Base-by-base conservation (phyloP, 2,113 vertebrate species). In the Diadophis punctatus region DNA sequence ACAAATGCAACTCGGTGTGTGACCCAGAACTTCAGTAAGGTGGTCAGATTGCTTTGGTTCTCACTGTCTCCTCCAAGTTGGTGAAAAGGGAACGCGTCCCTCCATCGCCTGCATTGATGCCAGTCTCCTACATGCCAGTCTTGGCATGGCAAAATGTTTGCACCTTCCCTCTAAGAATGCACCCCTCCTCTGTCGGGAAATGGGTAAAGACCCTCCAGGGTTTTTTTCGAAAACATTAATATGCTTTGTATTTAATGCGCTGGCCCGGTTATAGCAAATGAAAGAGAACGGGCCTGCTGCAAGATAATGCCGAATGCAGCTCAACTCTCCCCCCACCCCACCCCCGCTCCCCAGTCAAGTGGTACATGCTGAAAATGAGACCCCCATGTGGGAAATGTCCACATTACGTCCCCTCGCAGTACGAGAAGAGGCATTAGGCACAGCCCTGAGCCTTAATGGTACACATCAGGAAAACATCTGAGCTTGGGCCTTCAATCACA, bases 401-500 rank as follows among this genome's bases (percentile, higher is more conserved):
- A 94, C 96, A 97, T 98, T 97, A 97, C 95, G 95, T 96, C 94
- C 97, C 97, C 97, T 96, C 94, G 96, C 97, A 98, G 97, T 96
- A 98, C 95, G 97, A 96, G 97, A 98, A 97, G 97, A 97, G 97
- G 97, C 97, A 98, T 98, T 98, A 98, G 97, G 98, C 97, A 97
- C 97, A 98, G 97, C 97, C 97, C 97, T 95, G 96, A 98, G 97
- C 97, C 97, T 98, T 98, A 98, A 98, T 98, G 98, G 98, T 97
- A 98, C 97, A 94, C 98, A 98, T 98, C 98, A 98, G 97, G 97
- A 98, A 98, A 98, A 98, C 98, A 98, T 98, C 98, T 98, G 98
- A 98, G 98, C 97, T 98, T 97, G 97, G 98, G 98, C 98, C 98
- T 98, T 98, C 98, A 98, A 98, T 98, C 98, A 98, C 97, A 95